A percentile compares a stretch with the other conserved stretches of the same genome.
Conservation (phyloP, 2,888 invertebrate genomes). For the Brenthis hecate region DNA sequence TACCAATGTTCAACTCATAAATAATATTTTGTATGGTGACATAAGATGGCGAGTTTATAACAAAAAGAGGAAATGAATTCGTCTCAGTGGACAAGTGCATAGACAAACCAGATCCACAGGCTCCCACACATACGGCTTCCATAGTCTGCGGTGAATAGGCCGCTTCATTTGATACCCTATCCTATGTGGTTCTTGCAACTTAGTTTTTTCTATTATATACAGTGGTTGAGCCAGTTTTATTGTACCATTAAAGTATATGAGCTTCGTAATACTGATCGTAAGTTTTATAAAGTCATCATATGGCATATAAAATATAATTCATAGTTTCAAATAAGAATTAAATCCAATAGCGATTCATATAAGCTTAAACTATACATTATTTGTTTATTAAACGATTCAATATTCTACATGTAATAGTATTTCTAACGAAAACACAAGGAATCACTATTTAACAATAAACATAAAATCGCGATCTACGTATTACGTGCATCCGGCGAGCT, state of each 20-base stretch:
- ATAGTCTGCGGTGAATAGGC: constrained; percentile 68
- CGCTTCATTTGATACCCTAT: constrained; percentile 71
- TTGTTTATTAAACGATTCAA: too few relatives aligned
- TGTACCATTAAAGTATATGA: not conserved
- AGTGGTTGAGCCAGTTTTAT: constrained; percentile 17
- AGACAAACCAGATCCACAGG: constrained; percentile 63
- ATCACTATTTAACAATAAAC: constrained; percentile 43
- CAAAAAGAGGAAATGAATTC: constrained; percentile 54
- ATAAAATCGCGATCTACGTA: constrained; percentile 67
- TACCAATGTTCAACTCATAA: not conserved
- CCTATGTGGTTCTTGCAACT: constrained; percentile 43
- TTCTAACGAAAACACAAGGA: constrained; percentile 39
- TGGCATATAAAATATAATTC: too few relatives aligned
- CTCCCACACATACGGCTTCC: constrained; percentile 79
- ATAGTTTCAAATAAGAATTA: too few relatives aligned
- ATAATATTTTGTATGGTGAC: constrained; percentile 18
- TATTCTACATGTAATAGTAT: not conserved
- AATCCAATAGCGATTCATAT: too few relatives aligned
- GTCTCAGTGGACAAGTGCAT: constrained; percentile 50
- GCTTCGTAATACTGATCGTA: too few relatives aligned
- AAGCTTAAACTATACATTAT: too few relatives aligned
- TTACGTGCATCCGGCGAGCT: constrained; percentile 75
- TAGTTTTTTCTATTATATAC: constrained; percentile 33
- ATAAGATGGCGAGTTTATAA: constrained; percentile 36
- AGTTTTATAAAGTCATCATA: not conserved